phyloP scores from a whole-genome alignment of 2,797 vertebrate species.

The Epinephelus awoara region DNA sequence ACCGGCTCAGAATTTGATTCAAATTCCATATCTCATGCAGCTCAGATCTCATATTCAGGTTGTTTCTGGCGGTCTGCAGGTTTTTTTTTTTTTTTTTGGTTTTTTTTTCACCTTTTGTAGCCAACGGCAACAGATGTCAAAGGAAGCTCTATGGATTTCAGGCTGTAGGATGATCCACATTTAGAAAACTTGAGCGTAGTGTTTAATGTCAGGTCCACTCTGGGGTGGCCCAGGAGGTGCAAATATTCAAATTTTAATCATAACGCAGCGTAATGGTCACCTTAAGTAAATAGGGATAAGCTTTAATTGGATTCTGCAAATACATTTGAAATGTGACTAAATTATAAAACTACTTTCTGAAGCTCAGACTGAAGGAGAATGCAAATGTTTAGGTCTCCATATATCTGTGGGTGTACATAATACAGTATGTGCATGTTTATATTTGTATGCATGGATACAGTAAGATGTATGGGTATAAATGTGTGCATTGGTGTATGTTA shows the following conservation, averaged over 20 bases:
- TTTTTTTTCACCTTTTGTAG: slow-evolving; percentile 15
- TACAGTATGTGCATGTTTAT: background rate
- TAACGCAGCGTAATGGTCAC: background rate
- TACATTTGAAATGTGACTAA: background rate
- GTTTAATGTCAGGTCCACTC: slow-evolving; percentile 31
- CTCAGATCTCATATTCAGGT: background rate
- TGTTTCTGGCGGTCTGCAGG: slow-evolving; percentile 1
- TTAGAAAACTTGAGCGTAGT: slow-evolving; percentile 19
- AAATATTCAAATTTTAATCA: slow-evolving; percentile 17
- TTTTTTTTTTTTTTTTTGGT: background rate
- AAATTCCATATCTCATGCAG: background rate
- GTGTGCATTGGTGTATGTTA: background rate
- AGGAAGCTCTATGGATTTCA: slow-evolving; percentile 14
- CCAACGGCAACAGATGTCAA: slow-evolving; percentile 23
- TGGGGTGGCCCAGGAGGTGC: background rate
- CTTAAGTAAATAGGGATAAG: background rate
- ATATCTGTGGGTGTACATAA: no score
- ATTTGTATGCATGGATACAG: background rate
- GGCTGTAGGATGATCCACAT: slow-evolving; percentile 16
- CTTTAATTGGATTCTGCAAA: background rate
- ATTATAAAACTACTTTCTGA: background rate
- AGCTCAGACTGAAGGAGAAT: background rate
- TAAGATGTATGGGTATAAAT: no score
- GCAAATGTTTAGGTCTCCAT: background rate
- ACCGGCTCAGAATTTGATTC: background rate